Conservation (phyloP, 2,888 invertebrate species). For the Drosophila peninsularis region DNA sequence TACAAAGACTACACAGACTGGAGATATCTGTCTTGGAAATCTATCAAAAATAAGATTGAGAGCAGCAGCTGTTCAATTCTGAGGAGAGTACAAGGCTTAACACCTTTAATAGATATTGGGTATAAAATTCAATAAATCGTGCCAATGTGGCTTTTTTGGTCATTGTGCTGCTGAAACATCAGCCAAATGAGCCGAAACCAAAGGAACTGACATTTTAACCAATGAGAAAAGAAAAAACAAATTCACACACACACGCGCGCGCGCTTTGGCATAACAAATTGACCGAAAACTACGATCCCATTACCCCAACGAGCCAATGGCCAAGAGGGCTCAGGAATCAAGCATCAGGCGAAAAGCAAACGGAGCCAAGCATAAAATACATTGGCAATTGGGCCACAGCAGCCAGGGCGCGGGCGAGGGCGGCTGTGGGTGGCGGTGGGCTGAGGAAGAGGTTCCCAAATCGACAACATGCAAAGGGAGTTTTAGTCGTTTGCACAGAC, state of each 20-base stretch:
- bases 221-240: slow-evolving; percentile 42
- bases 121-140: neutral
- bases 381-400: slow-evolving; percentile 52
- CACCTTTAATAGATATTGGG: neutral
- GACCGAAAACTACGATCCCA: slow-evolving; percentile 82
- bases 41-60: no score
- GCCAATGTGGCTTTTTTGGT: slow-evolving; percentile 1
- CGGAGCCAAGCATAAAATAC: slow-evolving; percentile 66
- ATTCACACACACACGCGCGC: slow-evolving; percentile 27
- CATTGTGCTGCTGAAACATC: slow-evolving; percentile 56
- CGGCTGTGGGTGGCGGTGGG: no score
- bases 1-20: neutral
- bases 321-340: slow-evolving; percentile 64
- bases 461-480: slow-evolving; percentile 81
- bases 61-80: neutral
- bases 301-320: slow-evolving; percentile 65
- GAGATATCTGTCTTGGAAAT: neutral
- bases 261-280: slow-evolving; percentile 76
- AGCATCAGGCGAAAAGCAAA: slow-evolving; percentile 54
- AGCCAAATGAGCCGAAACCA: slow-evolving; percentile 75
- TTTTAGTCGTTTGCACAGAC: slow-evolving; percentile 80
- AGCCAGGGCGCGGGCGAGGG: neutral
- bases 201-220: slow-evolving; percentile 69
- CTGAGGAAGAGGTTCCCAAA: slow-evolving; percentile 35
- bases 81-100: neutral